Evolutionary conservation across 2,797 vertebrate genomes (phyloP), one percentile per base, ranked within the genome.

Genomic region (Pseudochaenichthys georgianus): DNA sequence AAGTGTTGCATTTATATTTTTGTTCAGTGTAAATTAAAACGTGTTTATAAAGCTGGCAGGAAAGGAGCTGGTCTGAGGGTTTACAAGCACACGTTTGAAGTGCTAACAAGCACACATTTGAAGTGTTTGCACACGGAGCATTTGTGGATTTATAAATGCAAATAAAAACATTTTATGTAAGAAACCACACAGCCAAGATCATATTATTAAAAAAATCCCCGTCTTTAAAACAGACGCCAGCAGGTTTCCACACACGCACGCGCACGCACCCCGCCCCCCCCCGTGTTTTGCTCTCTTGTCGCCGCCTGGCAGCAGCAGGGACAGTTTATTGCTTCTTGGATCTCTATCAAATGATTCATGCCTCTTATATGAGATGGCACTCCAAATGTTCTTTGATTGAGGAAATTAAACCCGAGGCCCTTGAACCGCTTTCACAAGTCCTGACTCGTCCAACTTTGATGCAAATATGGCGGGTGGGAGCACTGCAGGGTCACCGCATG

Each of bases 291-390:
- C 74, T 64, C 43, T 73, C 74, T 42, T 31, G 55, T 70, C 76
- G 10, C 53, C 75, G 62, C 34, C 71, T 76, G 87, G 73, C 85
- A 83, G 73, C 85, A 82, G 68, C 75, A 61, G 70, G 43, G 64
- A 71, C 75, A 78, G 23, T 80, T 85, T 80, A 80, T 75, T 66
- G 50, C 23, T 28, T 3, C 23, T 28, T 28, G 23, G 61, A 66
- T 9, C 52, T 77, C 79, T 51, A 84, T 82, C 62, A 76, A 75
- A 63, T 91, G 85, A 91, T 90, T 94, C 85, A 92, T 86, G 85
- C 47, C 43, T 79, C 75, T 89, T 84, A 63, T 75, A 88, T 54
- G 68, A 67, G 65, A 58, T 85, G 91, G 64, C 77, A 76, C 73
- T 87, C 73, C 21, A 61, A 78, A 81, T 75, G 47, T 59, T 63